Base-by-base conservation (phyloP, 2,113 vertebrate genomes). In the Callipepla squamata region DNA sequence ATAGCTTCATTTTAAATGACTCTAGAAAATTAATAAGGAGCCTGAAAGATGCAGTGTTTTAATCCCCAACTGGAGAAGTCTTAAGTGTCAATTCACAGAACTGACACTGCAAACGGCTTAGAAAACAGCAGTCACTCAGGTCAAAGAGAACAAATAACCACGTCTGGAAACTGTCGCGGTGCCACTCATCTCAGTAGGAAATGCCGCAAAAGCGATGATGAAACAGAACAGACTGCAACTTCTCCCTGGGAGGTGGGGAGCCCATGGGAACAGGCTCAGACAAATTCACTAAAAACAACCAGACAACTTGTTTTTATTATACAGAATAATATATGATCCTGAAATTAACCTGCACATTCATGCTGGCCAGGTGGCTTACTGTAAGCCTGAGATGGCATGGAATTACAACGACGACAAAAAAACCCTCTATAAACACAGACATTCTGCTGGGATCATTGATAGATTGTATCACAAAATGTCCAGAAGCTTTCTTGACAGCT, bases 121-220 rank as follows among this genome's bases (percentile, higher is more conserved):
- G 87, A 92, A 93, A 94, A 78, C 73, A 86, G 48, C 82, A 93
- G 85, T 86, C 66, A 66, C 53, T 95, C 87, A 93, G 94, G 95
- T 96, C 94, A 94, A 94, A 88, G 92, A 95, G 88, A 95, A 94
- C 87, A 95, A 96, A 94, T 84, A 94, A 92, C 69, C 57, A 88
- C 0, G 62, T 96, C 96, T 96, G 96, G 95, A 95, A 93, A 93
- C 84, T 92, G 91, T 96, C 93, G 94, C 13, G 1, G 76, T 96
- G 92, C 83, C 96, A 96, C 90, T 95, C 95, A 95, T 95, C 96
- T 95, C 76, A 0, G 85, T 94, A 94, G 94, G 95, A 96, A 96
- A 96, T 84, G 94, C 85, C 92, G 92, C 76, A 88, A 96, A 95
- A 96, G 95, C 51, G 95, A 93, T 86, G 93, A 96, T 86, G 94